phyloP scores from a whole-genome alignment of 2,113 vertebrate species.

The Phylloscopus trochilus region DNA sequence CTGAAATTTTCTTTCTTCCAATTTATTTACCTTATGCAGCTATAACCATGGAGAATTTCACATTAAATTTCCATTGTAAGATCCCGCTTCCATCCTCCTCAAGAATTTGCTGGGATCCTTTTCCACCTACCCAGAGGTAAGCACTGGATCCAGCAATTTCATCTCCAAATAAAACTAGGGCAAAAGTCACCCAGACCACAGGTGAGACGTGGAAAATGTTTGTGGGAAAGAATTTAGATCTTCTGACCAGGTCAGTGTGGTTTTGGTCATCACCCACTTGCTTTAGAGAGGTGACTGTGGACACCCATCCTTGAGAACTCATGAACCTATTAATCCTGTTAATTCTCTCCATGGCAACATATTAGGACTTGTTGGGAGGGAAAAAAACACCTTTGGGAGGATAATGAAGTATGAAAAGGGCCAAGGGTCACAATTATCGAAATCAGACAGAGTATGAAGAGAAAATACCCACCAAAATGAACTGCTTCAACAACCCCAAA shows the following conservation, averaged over 20 bases:
- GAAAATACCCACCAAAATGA: constrained; percentile 3
- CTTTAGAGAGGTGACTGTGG: background rate
- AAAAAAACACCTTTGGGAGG: background rate
- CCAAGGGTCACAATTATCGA: background rate
- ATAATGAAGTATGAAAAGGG: background rate
- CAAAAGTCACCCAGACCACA: background rate
- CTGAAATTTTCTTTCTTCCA: background rate
- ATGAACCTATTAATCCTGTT: background rate
- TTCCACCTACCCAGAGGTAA: background rate
- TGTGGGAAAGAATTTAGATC: background rate
- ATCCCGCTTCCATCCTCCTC: background rate
- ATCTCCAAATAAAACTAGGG: background rate
- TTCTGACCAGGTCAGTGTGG: background rate
- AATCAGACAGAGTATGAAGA: background rate
- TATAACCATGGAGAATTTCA: background rate
- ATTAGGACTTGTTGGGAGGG: background rate
- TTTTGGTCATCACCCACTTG: background rate
- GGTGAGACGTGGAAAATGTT: background rate
- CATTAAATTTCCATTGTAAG: background rate
- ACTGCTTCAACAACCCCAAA: constrained; percentile 53
- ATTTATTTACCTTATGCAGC: background rate
- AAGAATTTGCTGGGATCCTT: background rate
- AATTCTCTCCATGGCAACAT: constrained; percentile 60
- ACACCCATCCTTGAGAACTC: background rate
- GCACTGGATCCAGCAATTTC: background rate